A percentile compares a stretch with the other conserved stretches of the same genome.
phyloP scores from a whole-genome alignment of 2,797 vertebrate species.

The Prionace glauca region DNA sequence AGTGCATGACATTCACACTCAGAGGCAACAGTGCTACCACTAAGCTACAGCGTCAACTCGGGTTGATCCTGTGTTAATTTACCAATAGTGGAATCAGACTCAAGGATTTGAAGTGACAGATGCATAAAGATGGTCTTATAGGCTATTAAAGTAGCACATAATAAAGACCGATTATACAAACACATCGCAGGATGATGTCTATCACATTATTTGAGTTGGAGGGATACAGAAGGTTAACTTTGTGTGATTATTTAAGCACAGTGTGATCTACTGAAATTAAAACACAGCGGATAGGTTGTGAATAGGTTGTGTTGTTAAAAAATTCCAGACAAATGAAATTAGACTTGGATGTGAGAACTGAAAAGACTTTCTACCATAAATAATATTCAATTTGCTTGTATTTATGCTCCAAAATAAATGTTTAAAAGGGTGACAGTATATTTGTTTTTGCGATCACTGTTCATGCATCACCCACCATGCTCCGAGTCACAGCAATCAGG shows the following conservation, averaged over 20 bases:
- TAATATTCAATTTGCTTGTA: background rate
- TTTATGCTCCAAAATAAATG: background rate
- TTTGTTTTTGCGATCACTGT: background rate
- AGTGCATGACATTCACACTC: background rate
- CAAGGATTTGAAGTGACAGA: slow-evolving; percentile 9
- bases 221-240: background rate
- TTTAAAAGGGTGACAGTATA: background rate
- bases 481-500: background rate
- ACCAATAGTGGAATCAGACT: background rate
- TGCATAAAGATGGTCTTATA: slow-evolving; percentile 17
- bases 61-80: background rate
- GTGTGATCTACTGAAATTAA: background rate
- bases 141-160: background rate
- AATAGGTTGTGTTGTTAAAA: background rate
- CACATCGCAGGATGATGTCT: background rate
- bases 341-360: background rate
- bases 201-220: background rate
- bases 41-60: background rate
- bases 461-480: background rate
- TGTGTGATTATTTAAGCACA: background rate
- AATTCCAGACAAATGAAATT: background rate
- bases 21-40: background rate
- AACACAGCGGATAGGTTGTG: background rate
- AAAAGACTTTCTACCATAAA: background rate
- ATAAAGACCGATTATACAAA: slow-evolving; percentile 9